phyloP scores from a whole-genome alignment of 2,888 invertebrate species.

The Plusia festucae region DNA sequence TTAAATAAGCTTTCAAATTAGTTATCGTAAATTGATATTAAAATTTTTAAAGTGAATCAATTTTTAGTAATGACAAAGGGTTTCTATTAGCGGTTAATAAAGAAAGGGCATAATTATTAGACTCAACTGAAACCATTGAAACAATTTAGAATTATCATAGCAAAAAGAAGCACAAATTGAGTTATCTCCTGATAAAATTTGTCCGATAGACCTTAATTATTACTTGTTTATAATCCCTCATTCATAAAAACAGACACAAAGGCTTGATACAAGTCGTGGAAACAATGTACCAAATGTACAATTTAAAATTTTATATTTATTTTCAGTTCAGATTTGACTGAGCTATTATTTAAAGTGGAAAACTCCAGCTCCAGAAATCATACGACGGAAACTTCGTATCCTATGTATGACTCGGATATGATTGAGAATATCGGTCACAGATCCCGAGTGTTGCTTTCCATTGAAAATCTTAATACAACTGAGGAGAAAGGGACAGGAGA shows the following conservation, averaged over 20 bases:
- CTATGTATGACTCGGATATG: conserved; percentile 70
- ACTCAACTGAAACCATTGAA: too few species aligned
- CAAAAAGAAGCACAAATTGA: too few species aligned
- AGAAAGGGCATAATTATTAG: too few species aligned
- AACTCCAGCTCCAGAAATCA: not conserved
- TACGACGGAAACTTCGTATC: conserved; percentile 49
- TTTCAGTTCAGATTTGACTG: conserved; percentile 41
- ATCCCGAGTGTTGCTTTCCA: conserved; percentile 73
- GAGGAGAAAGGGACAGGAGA: conserved; percentile 2
- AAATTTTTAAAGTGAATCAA: not conserved
- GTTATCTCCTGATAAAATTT: too few species aligned
- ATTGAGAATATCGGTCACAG: conserved; percentile 73
- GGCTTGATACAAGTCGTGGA: too few species aligned
- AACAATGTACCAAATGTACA: not conserved
- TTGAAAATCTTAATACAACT: conserved; percentile 55
- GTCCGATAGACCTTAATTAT: too few species aligned
- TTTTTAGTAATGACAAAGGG: too few species aligned
- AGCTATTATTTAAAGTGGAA: conserved; percentile 9
- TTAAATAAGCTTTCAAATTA: too few species aligned
- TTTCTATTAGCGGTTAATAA: too few species aligned
- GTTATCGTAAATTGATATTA: not conserved
- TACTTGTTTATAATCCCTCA: too few species aligned
- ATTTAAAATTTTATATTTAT: not conserved
- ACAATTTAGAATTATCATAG: too few species aligned
- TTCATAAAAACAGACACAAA: too few species aligned